Base-by-base conservation (phyloP, 2,888 invertebrate genomes). In the Andrena camellia region DNA sequence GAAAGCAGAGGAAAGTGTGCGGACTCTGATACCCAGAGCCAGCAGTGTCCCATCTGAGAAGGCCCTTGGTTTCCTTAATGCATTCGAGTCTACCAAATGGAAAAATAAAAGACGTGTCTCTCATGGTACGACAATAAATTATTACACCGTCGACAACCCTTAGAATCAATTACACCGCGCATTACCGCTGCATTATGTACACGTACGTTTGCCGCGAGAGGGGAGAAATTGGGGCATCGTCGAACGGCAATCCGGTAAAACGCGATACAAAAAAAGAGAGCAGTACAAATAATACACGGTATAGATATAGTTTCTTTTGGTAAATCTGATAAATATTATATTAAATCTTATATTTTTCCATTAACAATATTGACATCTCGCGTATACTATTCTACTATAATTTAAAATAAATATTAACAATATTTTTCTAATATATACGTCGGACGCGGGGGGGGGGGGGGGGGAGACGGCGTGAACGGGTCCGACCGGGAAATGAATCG, bases 271-370 rank as follows among this genome's bases (percentile, higher is more conserved):
- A 42, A 64, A 69, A 83, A 60, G 26, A 68, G 29, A 74, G 52
- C 77, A 77, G 54, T 72, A 69, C 8, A 23, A 62, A 68, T 64
- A 70, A 74, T 72, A 82, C 60, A 59, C 60, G 52, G 63, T 59
- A 67, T 33, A 76, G 62, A 26, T 75, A 63, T 57, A 50, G 57
- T 26, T 8, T 77, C 57, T 76, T 78, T 74, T 71, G 62, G 64
- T 83, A 74, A 66, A 78, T 60, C 26, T 57, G 62, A 66, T 59
- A 67, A 70, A 80, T 77, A 78, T 73, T 84, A 80, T 77, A 78
- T 73, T 84, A 71, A 80, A 78, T 84, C 85, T 84, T 78, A 75
- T 72, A 81, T 81, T 81, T 85, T 84, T 80, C 81, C 84, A 81
- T 78, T 81, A 85, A 84, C 71, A 74, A 52, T 80, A 81, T 84